phyloP scores from a whole-genome alignment of 1,140 invertebrate species.

The Dolichoris vasculosae region DNA sequence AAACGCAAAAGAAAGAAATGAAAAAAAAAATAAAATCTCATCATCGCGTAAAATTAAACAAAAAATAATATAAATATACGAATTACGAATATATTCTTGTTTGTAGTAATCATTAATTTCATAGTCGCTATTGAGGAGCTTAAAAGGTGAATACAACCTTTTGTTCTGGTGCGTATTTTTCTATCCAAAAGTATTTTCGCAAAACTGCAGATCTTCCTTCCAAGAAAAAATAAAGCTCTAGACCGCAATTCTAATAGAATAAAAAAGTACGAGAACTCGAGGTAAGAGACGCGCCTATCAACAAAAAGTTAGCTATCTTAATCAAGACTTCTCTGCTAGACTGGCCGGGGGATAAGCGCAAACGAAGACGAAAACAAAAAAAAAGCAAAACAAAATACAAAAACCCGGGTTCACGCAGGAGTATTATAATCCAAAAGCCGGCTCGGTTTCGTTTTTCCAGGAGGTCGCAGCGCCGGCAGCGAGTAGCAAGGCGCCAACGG shows the following conservation, averaged over 20 bases:
- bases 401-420: neutral
- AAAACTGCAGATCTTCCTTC: neutral
- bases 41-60: too few relatives aligned
- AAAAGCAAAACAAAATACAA: neutral
- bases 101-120: too few relatives aligned
- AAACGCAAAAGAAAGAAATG: too few relatives aligned
- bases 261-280: neutral
- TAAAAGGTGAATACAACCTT: neutral
- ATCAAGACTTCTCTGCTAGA: constrained; percentile 9
- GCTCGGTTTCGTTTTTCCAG: constrained; percentile 23
- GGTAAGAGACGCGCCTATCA: neutral
- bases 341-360: neutral
- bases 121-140: too few relatives aligned
- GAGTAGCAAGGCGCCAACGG: constrained; percentile 40
- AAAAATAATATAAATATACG: too few relatives aligned
- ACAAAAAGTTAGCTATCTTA: neutral
- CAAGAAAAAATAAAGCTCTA: neutral
- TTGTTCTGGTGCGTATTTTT: constrained; percentile 2
- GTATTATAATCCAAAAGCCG: constrained; percentile 26
- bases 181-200: constrained; percentile 16
- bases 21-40: too few relatives aligned
- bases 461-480: constrained; percentile 7
- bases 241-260: neutral
- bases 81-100: too few relatives aligned
- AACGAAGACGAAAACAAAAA: neutral